Conservation (phyloP, 2,113 vertebrate genomes). For the Smithornis capensis region DNA sequence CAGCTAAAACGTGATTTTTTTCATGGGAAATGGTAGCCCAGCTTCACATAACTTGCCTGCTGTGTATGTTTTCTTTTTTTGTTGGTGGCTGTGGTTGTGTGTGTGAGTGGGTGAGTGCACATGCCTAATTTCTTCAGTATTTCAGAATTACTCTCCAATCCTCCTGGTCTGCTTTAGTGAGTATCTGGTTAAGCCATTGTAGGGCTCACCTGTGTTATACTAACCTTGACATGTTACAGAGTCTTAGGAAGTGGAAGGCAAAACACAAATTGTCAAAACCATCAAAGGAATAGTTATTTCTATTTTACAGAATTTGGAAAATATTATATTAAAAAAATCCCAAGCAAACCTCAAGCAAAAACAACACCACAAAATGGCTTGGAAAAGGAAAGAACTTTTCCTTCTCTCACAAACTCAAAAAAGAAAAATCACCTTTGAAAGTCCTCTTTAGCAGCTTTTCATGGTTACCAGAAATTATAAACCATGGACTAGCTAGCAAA, state of each 20-base stretch:
- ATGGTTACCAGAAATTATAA: constrained; percentile 10
- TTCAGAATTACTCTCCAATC: not conserved
- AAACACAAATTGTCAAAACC: not conserved
- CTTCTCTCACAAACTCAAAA: not conserved
- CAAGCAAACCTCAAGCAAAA: not conserved
- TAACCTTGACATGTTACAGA: not conserved
- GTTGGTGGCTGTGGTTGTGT: not conserved
- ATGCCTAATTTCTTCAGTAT: not conserved
- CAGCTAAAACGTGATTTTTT: not conserved
- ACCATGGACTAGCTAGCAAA: not conserved
- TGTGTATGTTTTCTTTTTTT: not conserved
- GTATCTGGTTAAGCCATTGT: not conserved
- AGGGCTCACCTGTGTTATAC: not conserved
- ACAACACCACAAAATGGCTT: not conserved
- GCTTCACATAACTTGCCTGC: not conserved
- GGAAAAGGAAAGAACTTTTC: not conserved
- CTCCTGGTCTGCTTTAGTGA: not conserved
- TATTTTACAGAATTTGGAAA: constrained; percentile 14
- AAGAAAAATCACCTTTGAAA: constrained; percentile 22
- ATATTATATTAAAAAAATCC: not conserved
- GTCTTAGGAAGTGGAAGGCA: constrained; percentile 45
- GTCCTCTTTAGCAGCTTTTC: constrained; percentile 10
- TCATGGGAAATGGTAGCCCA: not conserved
- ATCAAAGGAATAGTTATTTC: not conserved
- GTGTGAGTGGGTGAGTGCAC: not conserved